Base-by-base conservation (phyloP, 2,888 invertebrate genomes). In the Chymomyza amoena region DNA sequence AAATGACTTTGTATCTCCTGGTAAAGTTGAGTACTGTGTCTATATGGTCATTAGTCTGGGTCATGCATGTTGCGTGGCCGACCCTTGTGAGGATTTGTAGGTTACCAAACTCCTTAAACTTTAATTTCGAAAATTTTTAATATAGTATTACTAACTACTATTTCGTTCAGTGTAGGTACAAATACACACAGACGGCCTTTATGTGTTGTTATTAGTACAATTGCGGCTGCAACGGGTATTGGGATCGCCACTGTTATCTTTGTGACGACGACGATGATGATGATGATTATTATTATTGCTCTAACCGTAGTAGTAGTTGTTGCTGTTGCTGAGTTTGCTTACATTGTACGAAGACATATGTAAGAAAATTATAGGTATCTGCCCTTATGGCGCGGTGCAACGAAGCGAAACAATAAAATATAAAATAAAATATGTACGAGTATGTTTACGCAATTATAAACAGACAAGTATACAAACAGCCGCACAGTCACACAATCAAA, bases 381-480 rank as follows among this genome's bases (percentile, higher is more conserved):
- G 89, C 87, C 87, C 89, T 87, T 87, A 83, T 84, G 88, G 82
- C 81, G 83, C 83, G 75, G 86, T 77, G 87, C 87, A 87, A 76
- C 89, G 88, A 83, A 87, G 88, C 87, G 87, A 79, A 89, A 89
- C 87, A 89, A 89, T 87, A 87, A 89, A 86, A 87, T 86, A 86
- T 88, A 87, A 87, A 87, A 86, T 87, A 89, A 89, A 87, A 89
- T 89, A 86, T 86, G 89, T 87, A 87, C 88, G 85, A 88, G 80
- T 86, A 87, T 86, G 88, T 85, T 85, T 88, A 85, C 84, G 84
- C 84, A 85, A 85, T 85, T 85, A 85, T 88, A 85, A 85, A 77
- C 88, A 61, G 61, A 66, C 66, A 61, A 52, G 88, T 79, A 76
- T n/a, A 66, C 32, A 66, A 36, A 66, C 32, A 52, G 10, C 28